Base-by-base conservation (phyloP, 2,113 vertebrate species). In the Amphiprion percula region DNA sequence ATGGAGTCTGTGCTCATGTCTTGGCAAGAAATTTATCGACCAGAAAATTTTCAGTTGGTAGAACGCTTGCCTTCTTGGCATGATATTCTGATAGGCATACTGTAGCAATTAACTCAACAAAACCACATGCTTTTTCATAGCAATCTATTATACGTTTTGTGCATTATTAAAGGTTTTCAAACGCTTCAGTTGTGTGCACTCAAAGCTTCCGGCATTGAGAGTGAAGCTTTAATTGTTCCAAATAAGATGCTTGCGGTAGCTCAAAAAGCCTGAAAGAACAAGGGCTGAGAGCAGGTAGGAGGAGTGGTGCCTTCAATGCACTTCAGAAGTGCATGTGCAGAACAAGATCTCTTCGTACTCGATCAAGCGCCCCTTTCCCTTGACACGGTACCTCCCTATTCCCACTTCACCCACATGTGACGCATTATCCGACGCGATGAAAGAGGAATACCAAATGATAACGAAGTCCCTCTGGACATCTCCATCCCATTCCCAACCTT, bases 401-500 rank as follows among this genome's bases (percentile, higher is more conserved):
- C 83, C 77, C 83, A 59, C 39, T 24, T 26, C 65, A 26, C 73
- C 77, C 68, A 73, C 79, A 83, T 87, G 82, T 63, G 71, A 87
- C 58, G 75, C 74, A 81, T 85, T 74, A 81, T 85, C 62, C 59
- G 70, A 68, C 68, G 82, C 87, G 89, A 92, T 93, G 88, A 93
- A 90, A 93, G 44, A 88, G 72, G 87, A 89, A 91, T 83, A 84
- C 68, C 68, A 79, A 87, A 89, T 88, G 92, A 91, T 92, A 92
- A 91, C 82, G 44, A 70, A 78, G 82, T 93, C 92, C 87, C 91
- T 28, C 68, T 46, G 64, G 91, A 90, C 26, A 11, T 74, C 83
- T 87, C 82, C 78, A 79, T 86, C 82, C 80, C 80, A 77, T 72
- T 69, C 86, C 80, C 66, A 78, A 79, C 70, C 28, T 53, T 58